These are phyloP conservation scores for Thunnus thynnus DNA, from an alignment of 2,113 vertebrate species.

Conservation along the genomic window DNA sequence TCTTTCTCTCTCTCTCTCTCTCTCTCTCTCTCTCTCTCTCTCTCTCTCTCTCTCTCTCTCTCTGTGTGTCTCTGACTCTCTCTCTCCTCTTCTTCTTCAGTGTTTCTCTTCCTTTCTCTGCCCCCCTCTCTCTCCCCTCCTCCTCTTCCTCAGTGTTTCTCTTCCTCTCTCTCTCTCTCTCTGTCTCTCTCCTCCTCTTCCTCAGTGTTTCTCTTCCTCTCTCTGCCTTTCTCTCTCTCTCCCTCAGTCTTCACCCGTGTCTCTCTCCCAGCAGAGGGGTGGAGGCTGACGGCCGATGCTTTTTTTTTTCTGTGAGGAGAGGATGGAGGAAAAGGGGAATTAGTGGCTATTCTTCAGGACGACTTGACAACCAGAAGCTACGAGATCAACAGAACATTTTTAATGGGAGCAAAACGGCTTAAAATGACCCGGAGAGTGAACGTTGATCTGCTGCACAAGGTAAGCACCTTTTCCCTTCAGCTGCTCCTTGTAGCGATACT, in stretches of 20 bases:
- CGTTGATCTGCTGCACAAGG: slow-evolving; percentile 65
- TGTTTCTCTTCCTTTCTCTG: not conserved
- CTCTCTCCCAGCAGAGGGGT: slow-evolving; percentile 66
- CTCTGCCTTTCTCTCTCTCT: slow-evolving; percentile 36
- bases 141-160: too few relatives aligned
- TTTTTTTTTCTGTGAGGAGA: slow-evolving; percentile 40
- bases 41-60: too few relatives aligned
- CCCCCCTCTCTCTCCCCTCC: not conserved
- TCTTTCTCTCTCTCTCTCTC: not conserved
- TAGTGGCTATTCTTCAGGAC: slow-evolving; percentile 45
- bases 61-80: not conserved
- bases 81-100: not conserved
- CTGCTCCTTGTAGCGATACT: slow-evolving; percentile 11
- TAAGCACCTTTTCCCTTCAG: slow-evolving; percentile 20
- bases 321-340: slow-evolving; percentile 66
- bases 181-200: not conserved
- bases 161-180: not conserved
- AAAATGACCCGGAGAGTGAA: slow-evolving; percentile 52
- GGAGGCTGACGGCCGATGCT: slow-evolving; percentile 68
- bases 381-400: slow-evolving; percentile 9
- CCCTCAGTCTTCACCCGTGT: slow-evolving; percentile 4
- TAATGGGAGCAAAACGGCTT: slow-evolving; percentile 23
- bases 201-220: not conserved
- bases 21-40: too few relatives aligned
- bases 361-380: not conserved